phyloP scores from a whole-genome alignment of 2,888 invertebrate genomes.

The Tuberolachnus salignus region DNA sequence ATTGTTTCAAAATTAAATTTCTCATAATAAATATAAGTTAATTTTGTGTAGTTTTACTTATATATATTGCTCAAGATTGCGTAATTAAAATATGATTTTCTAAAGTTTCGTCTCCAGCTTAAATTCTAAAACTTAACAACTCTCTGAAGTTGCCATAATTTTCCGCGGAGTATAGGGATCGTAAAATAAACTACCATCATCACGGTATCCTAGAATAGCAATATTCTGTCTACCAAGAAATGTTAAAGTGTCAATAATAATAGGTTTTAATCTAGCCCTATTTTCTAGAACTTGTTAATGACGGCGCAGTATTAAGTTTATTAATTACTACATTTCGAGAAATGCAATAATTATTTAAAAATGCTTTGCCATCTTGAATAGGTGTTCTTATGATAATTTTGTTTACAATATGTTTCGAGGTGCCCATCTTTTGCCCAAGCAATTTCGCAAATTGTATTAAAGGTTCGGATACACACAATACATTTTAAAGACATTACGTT shows the following conservation, averaged over 20 bases:
- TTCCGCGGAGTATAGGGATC: slow-evolving; percentile 9
- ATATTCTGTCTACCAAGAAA: slow-evolving; percentile 58
- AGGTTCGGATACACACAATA: slow-evolving; percentile 58
- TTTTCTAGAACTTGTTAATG: slow-evolving; percentile 58
- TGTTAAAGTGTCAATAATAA: slow-evolving; percentile 58
- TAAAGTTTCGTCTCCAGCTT: too few relatives aligned
- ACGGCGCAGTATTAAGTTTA: slow-evolving; percentile 39
- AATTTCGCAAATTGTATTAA: slow-evolving; percentile 58
- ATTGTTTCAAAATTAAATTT: slow-evolving; percentile 48
- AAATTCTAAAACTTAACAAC: slow-evolving; percentile 46
- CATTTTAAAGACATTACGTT: slow-evolving; percentile 56
- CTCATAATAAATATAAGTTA: slow-evolving; percentile 59
- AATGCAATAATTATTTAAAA: slow-evolving; percentile 42
- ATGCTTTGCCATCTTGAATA: slow-evolving; percentile 51
- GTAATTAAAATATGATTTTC: slow-evolving; percentile 59
- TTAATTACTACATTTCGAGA: slow-evolving; percentile 53
- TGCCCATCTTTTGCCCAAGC: slow-evolving; percentile 58
- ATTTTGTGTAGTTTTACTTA: slow-evolving; percentile 60
- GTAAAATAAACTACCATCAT: slow-evolving; percentile 57
- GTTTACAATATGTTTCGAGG: slow-evolving; percentile 56
- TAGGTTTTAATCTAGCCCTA: slow-evolving; percentile 57
- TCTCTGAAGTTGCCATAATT: slow-evolving; percentile 59
- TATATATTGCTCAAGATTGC: slow-evolving; percentile 59
- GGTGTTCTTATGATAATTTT: slow-evolving; percentile 58
- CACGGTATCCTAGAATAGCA: slow-evolving; percentile 59